A percentile compares a stretch with the other conserved stretches of the same genome.
Conservation (phyloP, 1,140 invertebrate species). For the Dermatophagoides farinae region DNA sequence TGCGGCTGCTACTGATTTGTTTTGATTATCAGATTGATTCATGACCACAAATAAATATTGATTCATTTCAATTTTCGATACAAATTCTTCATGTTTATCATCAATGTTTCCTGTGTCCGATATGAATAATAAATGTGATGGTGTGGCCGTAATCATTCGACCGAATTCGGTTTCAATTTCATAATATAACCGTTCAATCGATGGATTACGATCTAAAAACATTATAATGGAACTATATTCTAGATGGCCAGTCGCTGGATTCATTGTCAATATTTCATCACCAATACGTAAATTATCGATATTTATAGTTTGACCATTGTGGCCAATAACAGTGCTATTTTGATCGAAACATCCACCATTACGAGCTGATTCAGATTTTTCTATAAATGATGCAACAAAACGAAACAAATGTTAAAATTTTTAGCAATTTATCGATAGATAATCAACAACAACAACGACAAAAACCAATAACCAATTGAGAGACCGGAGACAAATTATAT, state of each 20-base stretch:
- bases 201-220: constrained; percentile 58
- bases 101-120: neutral
- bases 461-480: too few relatives aligned
- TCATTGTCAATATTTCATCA: constrained; percentile 55
- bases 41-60: constrained; percentile 11
- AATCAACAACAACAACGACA: too few relatives aligned
- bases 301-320: constrained; percentile 33
- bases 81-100: too few relatives aligned
- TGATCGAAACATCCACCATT: constrained; percentile 49
- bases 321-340: constrained; percentile 36
- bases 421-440: neutral
- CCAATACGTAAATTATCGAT: constrained; percentile 48
- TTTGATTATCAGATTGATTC: neutral
- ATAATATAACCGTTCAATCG: constrained; percentile 28
- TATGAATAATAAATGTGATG: constrained; percentile 50
- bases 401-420: constrained; percentile 25
- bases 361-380: constrained; percentile 64
- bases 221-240: constrained; percentile 65
- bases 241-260: constrained; percentile 36
- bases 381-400: constrained; percentile 34
- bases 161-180: constrained; percentile 45
- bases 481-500: too few relatives aligned
- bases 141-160: constrained; percentile 49
- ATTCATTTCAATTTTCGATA: neutral
- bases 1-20: neutral